Evolutionary conservation across 2,888 invertebrate genomes (phyloP), one percentile per base, ranked within the genome.

Genomic region (Cylloceria caligata): DNA sequence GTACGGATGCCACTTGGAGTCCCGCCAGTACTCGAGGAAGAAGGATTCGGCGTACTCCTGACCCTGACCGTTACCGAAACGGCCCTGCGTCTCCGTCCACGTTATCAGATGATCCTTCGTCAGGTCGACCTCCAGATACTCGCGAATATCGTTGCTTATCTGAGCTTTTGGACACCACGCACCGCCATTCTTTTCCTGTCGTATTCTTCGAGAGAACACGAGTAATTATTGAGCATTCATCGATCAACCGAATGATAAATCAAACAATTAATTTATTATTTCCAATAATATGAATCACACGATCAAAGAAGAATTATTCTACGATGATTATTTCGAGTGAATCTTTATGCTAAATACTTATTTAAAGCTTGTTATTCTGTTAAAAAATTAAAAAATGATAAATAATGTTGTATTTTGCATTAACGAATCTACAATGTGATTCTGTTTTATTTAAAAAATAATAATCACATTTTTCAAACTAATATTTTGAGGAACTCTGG

Each of bases 81-180:
- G 95, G 21, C 98, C 98, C 92, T 98, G 98, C 0, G 98, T 97
- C 90, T 98, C 98, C 0, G 96, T 96, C 93, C 95, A 96, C 0
- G 97, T 97, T 89, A 98, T 95, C 88, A 97, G 94, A 91, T 96
- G 96, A 88, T 96, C 95, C 77, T 94, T 94, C 21, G 94, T 94
- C 55, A 98, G 94, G 90, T 98, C 96, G 68, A 97, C 95, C 92
- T 98, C 97, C 64, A 98, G 94, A 92, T 95, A 98, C 91, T 98
- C 98, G 13, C 96, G 95, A 78, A 96, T 95, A 76, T 95, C 95
- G 72, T 95, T 95, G 86, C 95, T 95, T 87, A 97, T 97, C 89
- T 96, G 95, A 0, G 96, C 96, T 89, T 96, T 96, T 7, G 98
- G 98, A 93, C 98, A 98, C 98, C 98, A 98, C 0, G 98, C 98